phyloP scores from a whole-genome alignment of 64 coral and sea anemone species.

The Anthopleura sola region DNA sequence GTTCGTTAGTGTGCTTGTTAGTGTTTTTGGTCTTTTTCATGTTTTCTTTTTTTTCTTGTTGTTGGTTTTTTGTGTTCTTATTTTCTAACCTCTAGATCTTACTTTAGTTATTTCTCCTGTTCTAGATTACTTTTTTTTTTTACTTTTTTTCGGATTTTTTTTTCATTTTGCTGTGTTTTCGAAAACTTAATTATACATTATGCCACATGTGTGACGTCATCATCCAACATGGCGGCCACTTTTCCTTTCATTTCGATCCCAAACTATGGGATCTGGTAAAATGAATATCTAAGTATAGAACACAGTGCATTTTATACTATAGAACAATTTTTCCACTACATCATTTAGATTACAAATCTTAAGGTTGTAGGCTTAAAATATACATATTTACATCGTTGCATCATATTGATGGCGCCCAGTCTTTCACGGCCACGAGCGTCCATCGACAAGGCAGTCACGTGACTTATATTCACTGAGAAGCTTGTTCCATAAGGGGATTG shows the following conservation, averaged over 20 bases:
- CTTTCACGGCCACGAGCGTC: constrained; percentile 1
- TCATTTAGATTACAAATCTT: not conserved
- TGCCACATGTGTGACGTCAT: not conserved
- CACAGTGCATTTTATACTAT: no score
- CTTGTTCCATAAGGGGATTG: constrained; percentile 4
- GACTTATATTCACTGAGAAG: constrained; percentile 6
- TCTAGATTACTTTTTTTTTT: not conserved
- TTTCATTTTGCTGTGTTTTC: not conserved
- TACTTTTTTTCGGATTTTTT: not conserved
- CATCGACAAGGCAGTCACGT: constrained; percentile 15
- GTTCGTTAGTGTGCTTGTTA: not conserved
- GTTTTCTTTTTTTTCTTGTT: not conserved
- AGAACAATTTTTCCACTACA: not conserved
- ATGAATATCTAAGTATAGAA: not conserved
- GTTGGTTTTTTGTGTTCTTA: not conserved
- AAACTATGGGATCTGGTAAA: not conserved
- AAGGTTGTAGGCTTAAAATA: not conserved
- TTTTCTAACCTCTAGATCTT: not conserved
- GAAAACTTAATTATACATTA: not conserved
- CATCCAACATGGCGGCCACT: not conserved
- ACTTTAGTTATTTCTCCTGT: no score
- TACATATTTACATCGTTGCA: not conserved
- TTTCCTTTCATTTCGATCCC: not conserved
- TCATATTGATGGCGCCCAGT: not conserved
- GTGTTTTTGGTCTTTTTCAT: not conserved